Conservation (phyloP, 2,797 vertebrate species). For the Acropternis orthonyx region DNA sequence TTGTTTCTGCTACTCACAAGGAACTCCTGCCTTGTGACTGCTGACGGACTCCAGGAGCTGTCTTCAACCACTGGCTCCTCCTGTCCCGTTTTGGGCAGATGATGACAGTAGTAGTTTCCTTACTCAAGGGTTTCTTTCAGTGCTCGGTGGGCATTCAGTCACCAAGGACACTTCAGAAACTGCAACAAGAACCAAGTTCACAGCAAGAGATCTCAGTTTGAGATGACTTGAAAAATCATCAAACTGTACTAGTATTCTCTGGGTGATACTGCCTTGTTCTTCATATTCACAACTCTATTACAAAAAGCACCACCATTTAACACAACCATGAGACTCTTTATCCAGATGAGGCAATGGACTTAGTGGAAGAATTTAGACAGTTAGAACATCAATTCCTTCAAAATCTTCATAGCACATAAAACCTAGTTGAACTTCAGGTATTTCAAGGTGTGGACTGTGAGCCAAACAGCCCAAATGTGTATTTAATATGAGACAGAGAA, state of each 20-base stretch:
- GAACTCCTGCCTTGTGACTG: neutral
- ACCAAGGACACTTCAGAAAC: neutral
- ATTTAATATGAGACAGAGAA: neutral
- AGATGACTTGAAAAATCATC: neutral
- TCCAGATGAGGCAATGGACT: neutral
- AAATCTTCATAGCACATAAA: neutral
- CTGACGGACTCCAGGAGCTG: neutral
- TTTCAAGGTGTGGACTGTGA: neutral
- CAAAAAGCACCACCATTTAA: neutral
- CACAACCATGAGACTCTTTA: neutral
- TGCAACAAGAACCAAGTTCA: neutral
- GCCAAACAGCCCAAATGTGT: neutral
- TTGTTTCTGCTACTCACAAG: neutral
- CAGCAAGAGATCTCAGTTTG: neutral
- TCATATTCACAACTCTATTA: neutral
- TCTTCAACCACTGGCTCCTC: neutral
- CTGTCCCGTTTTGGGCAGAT: neutral
- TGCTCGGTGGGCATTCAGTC: neutral
- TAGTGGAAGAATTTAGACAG: neutral
- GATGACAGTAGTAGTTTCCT: neutral
- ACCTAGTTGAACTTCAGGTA: neutral
- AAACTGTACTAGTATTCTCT: neutral
- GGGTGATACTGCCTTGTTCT: neutral
- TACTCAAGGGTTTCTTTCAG: neutral
- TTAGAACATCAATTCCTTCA: neutral